Evolutionary conservation across 2,797 vertebrate species (phyloP).

Genomic region (Melopsittacus undulatus): DNA sequence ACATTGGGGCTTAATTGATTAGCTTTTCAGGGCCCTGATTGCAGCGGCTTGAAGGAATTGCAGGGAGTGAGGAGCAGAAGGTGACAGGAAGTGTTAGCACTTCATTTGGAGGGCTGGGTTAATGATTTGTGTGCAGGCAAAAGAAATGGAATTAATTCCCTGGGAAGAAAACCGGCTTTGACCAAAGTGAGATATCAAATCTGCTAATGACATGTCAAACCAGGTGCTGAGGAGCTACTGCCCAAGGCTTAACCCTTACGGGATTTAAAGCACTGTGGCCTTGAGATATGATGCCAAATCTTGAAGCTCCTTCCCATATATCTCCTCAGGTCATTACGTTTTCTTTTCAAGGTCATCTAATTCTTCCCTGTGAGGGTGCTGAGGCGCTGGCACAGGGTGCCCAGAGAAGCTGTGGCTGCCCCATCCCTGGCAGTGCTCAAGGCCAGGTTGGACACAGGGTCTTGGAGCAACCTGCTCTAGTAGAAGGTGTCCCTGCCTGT

Average conservation of each 20-base stretch:
- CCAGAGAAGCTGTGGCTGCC: neutral
- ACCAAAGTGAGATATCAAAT: slow-evolving; percentile 40
- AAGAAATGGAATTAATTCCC: slow-evolving; percentile 65
- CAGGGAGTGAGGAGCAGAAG: slow-evolving; percentile 57
- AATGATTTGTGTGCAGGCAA: slow-evolving; percentile 62
- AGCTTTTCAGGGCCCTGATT: slow-evolving; percentile 74
- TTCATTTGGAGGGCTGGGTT: slow-evolving; percentile 63
- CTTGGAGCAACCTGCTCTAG: neutral
- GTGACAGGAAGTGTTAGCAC: slow-evolving; percentile 73
- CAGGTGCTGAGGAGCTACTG: neutral
- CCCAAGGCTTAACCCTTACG: neutral
- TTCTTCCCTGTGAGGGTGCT: neutral
- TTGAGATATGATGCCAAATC: fast-evolving
- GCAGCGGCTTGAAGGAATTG: slow-evolving; percentile 48
- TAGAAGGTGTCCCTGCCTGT: neutral
- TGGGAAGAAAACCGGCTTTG: slow-evolving; percentile 5
- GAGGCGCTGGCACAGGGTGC: neutral
- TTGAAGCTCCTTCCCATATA: neutral
- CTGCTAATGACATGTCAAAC: slow-evolving; percentile 47
- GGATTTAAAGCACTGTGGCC: neutral
- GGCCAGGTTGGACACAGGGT: neutral
- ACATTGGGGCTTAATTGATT: slow-evolving; percentile 71
- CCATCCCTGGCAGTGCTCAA: neutral
- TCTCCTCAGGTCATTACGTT: neutral
- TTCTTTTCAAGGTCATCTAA: neutral